A percentile compares a stretch with the other conserved stretches of the same genome.
phyloP scores from a whole-genome alignment of 2,113 vertebrate species.

The Rattus rattus region DNA sequence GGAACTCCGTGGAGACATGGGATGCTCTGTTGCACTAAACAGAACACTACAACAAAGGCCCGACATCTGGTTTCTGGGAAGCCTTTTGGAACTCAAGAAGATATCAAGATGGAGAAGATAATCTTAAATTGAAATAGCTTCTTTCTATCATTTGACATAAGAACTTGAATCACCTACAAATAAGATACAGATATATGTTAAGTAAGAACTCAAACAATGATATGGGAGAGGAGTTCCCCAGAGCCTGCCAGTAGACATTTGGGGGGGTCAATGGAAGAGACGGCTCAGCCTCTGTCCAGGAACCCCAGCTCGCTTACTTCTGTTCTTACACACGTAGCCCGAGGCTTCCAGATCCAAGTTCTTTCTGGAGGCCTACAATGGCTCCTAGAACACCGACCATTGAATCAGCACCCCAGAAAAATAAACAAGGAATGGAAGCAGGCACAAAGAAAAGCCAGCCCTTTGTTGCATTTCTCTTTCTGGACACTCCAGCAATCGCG shows the following conservation, averaged over 20 bases:
- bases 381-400: background rate
- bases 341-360: background rate
- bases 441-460: background rate
- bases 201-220: background rate
- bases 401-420: background rate
- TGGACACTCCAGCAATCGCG: accelerated
- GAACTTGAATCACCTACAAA: background rate
- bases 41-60: background rate
- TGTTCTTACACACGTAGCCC: background rate
- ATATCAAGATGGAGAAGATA: background rate
- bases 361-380: background rate
- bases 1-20: background rate
- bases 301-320: background rate
- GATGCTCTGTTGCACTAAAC: background rate
- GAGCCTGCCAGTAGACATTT: background rate
- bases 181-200: background rate
- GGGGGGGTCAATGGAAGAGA: too few relatives aligned
- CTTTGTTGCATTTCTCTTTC: background rate
- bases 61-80: background rate
- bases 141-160: background rate
- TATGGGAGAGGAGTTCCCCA: background rate
- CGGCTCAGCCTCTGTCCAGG: background rate
- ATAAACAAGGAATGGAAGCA: background rate
- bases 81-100: background rate
- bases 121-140: background rate